Conservation (phyloP, 2,113 vertebrate species). For the Recurvirostra avosetta region DNA sequence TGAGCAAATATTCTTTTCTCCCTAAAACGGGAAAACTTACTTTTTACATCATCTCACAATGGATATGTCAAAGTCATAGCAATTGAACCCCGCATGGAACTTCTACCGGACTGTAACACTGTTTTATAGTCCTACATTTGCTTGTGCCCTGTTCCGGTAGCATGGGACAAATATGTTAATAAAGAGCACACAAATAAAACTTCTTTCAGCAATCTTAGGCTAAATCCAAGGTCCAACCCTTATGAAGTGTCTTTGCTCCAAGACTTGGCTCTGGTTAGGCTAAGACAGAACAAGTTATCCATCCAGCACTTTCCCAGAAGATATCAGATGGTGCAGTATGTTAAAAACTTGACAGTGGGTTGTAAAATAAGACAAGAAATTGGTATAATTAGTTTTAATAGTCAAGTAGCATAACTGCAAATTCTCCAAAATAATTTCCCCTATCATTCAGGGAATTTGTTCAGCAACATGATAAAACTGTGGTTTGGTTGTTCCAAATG, state of each 20-base stretch:
- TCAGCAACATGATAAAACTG: background rate
- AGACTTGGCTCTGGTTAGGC: background rate
- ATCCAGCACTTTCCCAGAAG: background rate
- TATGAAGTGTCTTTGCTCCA: background rate
- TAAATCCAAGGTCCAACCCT: background rate
- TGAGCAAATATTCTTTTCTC: background rate
- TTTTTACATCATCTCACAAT: background rate
- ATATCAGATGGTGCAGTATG: background rate
- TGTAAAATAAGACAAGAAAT: background rate
- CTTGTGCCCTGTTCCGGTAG: background rate
- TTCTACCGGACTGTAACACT: background rate
- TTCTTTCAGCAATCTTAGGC: background rate
- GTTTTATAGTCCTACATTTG: background rate
- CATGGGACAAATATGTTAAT: background rate
- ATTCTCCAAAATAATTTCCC: background rate
- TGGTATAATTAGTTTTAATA: background rate
- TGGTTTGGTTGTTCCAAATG: background rate
- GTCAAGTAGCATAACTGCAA: background rate
- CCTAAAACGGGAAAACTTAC: background rate
- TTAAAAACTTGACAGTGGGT: background rate
- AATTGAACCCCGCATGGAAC: background rate
- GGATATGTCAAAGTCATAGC: background rate
- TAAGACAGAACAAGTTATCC: background rate
- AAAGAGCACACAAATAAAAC: background rate
- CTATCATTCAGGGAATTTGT: background rate